Evolutionary conservation across 2,797 vertebrate species (phyloP).

Genomic region (Picus viridis): DNA sequence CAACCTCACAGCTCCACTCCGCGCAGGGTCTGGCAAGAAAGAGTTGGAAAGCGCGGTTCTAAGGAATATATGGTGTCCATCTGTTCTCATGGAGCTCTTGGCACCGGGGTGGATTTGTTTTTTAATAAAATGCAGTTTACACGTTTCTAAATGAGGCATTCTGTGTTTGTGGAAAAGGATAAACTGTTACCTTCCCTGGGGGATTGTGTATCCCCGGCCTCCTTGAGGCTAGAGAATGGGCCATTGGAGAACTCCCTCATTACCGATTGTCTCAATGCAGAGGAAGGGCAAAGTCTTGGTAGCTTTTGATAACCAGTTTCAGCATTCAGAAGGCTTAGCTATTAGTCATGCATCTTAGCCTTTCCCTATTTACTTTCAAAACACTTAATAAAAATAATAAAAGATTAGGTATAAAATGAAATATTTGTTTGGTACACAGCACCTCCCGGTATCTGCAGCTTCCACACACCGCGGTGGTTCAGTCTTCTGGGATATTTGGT

Average conservation of each 20-base stretch:
- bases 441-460: conserved; percentile 87
- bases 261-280: conserved; percentile 97
- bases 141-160: conserved; percentile 86
- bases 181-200: conserved; percentile 88
- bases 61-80: conserved; percentile 77
- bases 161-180: conserved; percentile 87
- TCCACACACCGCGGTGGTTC: conserved; percentile 85
- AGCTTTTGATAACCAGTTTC: conserved; percentile 95
- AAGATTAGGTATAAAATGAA: conserved; percentile 89
- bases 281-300: conserved; percentile 92
- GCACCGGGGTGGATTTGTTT: conserved; percentile 80
- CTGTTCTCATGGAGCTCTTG: conserved; percentile 81
- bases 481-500: conserved; percentile 87
- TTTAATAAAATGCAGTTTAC: conserved; percentile 87
- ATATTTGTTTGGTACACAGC: conserved; percentile 89
- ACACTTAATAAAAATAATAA: conserved; percentile 93
- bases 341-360: conserved; percentile 97
- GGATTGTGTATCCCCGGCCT: conserved; percentile 87
- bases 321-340: conserved; percentile 97
- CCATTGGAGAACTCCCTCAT: conserved; percentile 91
- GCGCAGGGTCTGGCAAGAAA: conserved; percentile 20
- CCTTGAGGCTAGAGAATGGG: conserved; percentile 89
- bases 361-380: conserved; percentile 91
- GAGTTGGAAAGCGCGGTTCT: conserved; percentile 59
- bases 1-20: conserved; percentile 62